phyloP scores from a whole-genome alignment of 2,888 invertebrate genomes.

The Folsomia manolachei region DNA sequence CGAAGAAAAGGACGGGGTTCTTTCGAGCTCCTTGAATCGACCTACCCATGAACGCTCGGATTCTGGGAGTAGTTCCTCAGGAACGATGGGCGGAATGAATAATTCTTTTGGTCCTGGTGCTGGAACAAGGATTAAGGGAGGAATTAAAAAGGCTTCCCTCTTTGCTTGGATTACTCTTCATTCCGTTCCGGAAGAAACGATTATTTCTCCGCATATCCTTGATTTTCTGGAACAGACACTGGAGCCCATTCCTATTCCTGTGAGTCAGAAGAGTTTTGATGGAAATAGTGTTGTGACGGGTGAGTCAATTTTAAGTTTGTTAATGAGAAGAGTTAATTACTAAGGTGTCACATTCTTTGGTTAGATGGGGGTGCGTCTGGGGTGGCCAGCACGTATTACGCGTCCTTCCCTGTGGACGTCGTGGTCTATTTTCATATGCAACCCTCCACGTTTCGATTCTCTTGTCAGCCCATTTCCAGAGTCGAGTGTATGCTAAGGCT shows the following conservation, averaged over 20 bases:
- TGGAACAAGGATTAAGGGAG: constrained; percentile 34
- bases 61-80: constrained; percentile 44
- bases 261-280: constrained; percentile 47
- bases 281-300: constrained; percentile 24
- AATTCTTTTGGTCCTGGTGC: constrained; percentile 18
- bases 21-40: constrained; percentile 1
- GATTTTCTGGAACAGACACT: constrained; percentile 96
- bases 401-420: constrained; percentile 96
- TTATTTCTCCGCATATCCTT: constrained; percentile 93
- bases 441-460: constrained; percentile 92
- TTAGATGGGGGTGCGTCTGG: constrained; percentile 45
- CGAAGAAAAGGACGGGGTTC: constrained; percentile 59
- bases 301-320: background rate
- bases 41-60: constrained; percentile 45
- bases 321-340: background rate
- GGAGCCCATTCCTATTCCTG: constrained; percentile 78
- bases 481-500: constrained; percentile 94
- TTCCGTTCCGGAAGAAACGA: constrained; percentile 95
- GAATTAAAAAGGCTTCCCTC: constrained; percentile 81
- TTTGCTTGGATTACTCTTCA: constrained; percentile 95
- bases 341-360: background rate
- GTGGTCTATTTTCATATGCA: constrained; percentile 98
- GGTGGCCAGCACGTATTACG: constrained; percentile 59
- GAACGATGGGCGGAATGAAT: constrained; percentile 27
- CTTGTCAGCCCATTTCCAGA: constrained; percentile 89